A percentile compares a stretch with the other conserved stretches of the same genome.
These are phyloP conservation scores for Caracal caracal DNA, from an alignment of 2,113 vertebrate genomes.

Conservation along the genomic window DNA sequence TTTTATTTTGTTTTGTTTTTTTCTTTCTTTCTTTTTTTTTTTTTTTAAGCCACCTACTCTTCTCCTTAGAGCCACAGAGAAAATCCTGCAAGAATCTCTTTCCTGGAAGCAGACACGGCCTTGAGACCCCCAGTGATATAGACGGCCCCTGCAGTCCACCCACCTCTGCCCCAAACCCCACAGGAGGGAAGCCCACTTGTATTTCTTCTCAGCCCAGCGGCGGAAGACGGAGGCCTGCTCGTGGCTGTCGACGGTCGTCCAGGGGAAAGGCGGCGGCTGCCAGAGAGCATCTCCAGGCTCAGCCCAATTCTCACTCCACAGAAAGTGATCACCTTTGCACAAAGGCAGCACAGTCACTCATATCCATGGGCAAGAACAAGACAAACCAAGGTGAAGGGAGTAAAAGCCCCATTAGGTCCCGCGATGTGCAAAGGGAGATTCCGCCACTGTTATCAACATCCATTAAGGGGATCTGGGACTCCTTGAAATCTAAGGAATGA, in stretches of 20 bases:
- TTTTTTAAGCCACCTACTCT: neutral
- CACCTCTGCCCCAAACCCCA: neutral
- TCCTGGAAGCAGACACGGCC: neutral
- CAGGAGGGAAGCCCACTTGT: neutral
- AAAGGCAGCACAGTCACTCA: neutral
- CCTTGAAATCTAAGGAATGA: neutral
- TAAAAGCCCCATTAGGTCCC: neutral
- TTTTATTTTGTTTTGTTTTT: neutral
- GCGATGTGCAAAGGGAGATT: neutral
- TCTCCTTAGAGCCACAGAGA: neutral
- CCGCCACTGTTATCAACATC: neutral
- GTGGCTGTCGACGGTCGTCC: fast-evolving
- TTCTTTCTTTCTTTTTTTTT: neutral
- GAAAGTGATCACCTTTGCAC: neutral
- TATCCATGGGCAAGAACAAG: neutral
- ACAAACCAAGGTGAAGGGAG: neutral
- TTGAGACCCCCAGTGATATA: fast-evolving
- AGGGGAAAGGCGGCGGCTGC: neutral
- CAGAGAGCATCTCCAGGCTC: neutral
- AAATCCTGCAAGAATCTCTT: neutral
- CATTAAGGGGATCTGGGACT: neutral
- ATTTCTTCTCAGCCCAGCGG: neutral
- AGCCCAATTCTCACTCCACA: neutral
- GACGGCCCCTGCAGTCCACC: neutral
- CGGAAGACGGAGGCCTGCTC: neutral